phyloP scores from a whole-genome alignment of 2,888 invertebrate genomes.

The Tuberolachnus salignus region DNA sequence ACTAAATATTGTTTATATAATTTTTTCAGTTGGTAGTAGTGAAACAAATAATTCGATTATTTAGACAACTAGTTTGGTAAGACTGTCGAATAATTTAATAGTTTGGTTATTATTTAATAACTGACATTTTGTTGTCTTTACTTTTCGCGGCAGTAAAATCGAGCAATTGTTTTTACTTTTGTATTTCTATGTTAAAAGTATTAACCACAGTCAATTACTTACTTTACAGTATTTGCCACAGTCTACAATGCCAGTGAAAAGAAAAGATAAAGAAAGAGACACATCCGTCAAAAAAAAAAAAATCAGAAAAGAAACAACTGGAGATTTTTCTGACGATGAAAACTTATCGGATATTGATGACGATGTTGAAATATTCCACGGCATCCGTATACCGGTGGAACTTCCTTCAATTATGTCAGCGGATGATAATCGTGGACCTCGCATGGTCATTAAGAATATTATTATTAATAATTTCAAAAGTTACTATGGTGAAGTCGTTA shows the following conservation, averaged over 20 bases:
- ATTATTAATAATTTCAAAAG: constrained; percentile 95
- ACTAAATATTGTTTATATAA: too few species aligned
- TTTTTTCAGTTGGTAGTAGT: too few species aligned
- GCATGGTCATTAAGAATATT: constrained; percentile 76
- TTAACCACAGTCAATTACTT: too few species aligned
- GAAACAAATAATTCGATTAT: too few species aligned
- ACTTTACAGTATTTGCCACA: background rate
- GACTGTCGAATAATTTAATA: too few species aligned
- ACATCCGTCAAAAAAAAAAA: background rate
- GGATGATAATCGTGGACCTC: constrained; percentile 74
- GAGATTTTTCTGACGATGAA: constrained; percentile 51
- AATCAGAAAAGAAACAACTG: background rate
- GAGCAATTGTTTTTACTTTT: too few species aligned
- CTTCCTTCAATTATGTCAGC: constrained; percentile 69
- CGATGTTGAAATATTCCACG: constrained; percentile 67
- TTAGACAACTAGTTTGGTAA: too few species aligned
- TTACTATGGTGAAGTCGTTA: constrained; percentile 74
- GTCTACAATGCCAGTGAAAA: constrained; percentile 17
- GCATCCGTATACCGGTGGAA: constrained; percentile 84
- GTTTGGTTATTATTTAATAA: too few species aligned
- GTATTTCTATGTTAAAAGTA: too few species aligned
- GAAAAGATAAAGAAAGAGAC: constrained; percentile 17
- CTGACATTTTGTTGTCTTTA: too few species aligned
- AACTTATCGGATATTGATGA: constrained; percentile 57
- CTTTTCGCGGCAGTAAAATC: too few species aligned